Percentiles rank a stretch among this genome's conserved stretches.
Evolutionary conservation across 2,797 vertebrate species (phyloP).

Genomic region (Esox lucius): DNA sequence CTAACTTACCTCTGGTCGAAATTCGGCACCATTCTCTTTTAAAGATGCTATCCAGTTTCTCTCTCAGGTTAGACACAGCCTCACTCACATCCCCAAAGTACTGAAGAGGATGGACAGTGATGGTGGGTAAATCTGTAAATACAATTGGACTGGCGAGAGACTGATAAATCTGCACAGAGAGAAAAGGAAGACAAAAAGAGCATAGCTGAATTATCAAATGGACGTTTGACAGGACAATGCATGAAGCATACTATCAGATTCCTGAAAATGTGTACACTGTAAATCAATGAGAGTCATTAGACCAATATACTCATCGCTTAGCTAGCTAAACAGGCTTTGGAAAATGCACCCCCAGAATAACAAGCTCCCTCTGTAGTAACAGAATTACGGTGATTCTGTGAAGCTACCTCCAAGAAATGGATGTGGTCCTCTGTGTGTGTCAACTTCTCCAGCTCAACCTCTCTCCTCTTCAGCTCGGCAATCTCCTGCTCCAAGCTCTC

Average conservation of each 20-base stretch:
- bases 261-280: background rate
- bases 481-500: slow-evolving; percentile 17
- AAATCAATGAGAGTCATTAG: background rate
- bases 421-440: slow-evolving; percentile 10
- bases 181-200: background rate
- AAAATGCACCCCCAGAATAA: background rate
- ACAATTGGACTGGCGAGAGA: slow-evolving; percentile 15
- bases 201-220: background rate
- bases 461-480: slow-evolving; percentile 15
- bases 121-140: slow-evolving; percentile 4
- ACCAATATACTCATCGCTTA: background rate
- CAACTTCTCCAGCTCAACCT: slow-evolving; percentile 11
- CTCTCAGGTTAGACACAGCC: slow-evolving; percentile 14
- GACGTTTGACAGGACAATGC: background rate
- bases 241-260: background rate
- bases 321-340: background rate
- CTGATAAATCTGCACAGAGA: slow-evolving; percentile 2
- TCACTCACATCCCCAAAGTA: slow-evolving; percentile 1
- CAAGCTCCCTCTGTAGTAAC: background rate
- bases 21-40: background rate
- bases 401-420: slow-evolving; percentile 12
- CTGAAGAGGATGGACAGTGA: slow-evolving; percentile 5
- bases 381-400: background rate
- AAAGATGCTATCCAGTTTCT: slow-evolving; percentile 6
- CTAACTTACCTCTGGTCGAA: slow-evolving; percentile 2